These are phyloP conservation scores for Albula goreensis DNA, from an alignment of 2,113 vertebrate species.

Conservation along the genomic window DNA sequence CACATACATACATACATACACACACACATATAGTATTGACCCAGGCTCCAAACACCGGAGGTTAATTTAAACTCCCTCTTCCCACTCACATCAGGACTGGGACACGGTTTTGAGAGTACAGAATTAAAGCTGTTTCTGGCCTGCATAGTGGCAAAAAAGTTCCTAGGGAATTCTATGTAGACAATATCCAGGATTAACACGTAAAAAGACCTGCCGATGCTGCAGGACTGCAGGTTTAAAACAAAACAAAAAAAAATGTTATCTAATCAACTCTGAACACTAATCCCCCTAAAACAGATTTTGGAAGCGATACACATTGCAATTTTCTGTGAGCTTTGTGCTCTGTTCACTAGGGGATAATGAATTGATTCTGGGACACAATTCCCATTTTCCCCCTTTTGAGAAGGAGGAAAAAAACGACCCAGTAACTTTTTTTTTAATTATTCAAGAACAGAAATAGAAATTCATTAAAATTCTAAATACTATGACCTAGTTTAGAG, in stretches of 20 bases:
- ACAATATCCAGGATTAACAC: background rate
- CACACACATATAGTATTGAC: background rate
- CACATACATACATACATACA: background rate
- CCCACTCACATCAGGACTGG: conserved; percentile 13
- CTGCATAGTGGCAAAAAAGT: background rate
- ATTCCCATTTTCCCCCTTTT: conserved; percentile 44
- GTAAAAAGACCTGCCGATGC: background rate
- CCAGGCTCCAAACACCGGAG: background rate
- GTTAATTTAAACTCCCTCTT: background rate
- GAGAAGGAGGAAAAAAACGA: conserved; percentile 37
- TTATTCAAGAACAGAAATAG: conserved; percentile 67
- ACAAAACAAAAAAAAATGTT: background rate
- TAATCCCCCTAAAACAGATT: conserved; percentile 14
- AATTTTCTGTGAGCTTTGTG: conserved; percentile 3
- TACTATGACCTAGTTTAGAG: conserved; percentile 65
- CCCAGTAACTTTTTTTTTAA: conserved; percentile 53
- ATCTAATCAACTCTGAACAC: background rate
- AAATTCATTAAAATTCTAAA: conserved; percentile 72
- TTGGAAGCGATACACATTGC: conserved; percentile 25
- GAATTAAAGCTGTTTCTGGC: background rate
- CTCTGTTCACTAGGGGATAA: conserved; percentile 39
- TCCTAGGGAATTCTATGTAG: background rate
- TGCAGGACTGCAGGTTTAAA: background rate
- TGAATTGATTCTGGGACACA: conserved; percentile 54
- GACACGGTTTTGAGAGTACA: background rate